A percentile compares a stretch with the other conserved stretches of the same genome.
Conservation (phyloP, 2,113 vertebrate species). For the Rhegmatorhina hoffmannsi region DNA sequence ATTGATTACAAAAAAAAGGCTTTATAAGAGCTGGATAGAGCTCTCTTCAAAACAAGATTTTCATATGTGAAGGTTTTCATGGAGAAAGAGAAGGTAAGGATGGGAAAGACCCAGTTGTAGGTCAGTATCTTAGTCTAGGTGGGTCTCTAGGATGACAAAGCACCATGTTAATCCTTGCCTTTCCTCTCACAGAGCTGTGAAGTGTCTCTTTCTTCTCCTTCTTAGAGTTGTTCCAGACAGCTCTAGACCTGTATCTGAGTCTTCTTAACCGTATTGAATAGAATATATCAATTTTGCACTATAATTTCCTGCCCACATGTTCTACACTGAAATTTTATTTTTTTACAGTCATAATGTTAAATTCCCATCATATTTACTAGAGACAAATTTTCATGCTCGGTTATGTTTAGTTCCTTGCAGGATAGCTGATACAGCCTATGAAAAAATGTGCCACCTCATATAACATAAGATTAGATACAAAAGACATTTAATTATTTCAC, state of each 20-base stretch:
- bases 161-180: not conserved
- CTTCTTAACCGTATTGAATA: not conserved
- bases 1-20: not conserved
- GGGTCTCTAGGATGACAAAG: rapidly evolving
- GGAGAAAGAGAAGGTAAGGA: not conserved
- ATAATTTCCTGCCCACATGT: not conserved
- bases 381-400: not conserved
- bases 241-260: not conserved
- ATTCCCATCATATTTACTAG: not conserved
- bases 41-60: not conserved
- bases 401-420: not conserved
- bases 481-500: not conserved
- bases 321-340: not conserved
- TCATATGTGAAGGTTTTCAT: not conserved
- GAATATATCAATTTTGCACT: not conserved
- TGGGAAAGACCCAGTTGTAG: not conserved
- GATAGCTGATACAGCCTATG: not conserved
- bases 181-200: not conserved
- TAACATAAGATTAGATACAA: not conserved
- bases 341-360: not conserved
- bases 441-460: not conserved
- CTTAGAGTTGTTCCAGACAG: not conserved
- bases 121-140: not conserved
- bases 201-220: not conserved
- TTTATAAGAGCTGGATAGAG: not conserved